phyloP scores from a whole-genome alignment of 2,113 vertebrate genomes.

The Cyanoliseus patagonus region DNA sequence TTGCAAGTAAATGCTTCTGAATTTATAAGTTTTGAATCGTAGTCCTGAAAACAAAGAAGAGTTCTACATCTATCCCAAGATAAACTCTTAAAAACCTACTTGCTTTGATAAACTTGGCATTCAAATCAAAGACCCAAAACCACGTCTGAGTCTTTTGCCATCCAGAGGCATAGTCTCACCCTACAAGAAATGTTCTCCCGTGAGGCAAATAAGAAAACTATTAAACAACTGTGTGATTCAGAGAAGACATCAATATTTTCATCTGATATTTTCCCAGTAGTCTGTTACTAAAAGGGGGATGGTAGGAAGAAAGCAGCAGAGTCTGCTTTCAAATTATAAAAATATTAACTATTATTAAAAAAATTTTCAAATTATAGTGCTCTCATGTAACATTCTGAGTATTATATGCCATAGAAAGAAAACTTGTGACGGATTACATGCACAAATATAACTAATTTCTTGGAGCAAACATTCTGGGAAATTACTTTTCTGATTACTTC shows the following conservation, averaged over 20 bases:
- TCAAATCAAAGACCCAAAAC: not conserved
- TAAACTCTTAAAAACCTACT: not conserved
- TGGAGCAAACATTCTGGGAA: not conserved
- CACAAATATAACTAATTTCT: slow-evolving; percentile 24
- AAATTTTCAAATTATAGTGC: not conserved
- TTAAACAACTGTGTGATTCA: slow-evolving; percentile 36
- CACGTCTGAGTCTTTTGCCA: not conserved
- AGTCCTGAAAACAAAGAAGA: not conserved
- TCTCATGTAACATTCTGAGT: slow-evolving; percentile 28
- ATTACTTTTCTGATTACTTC: not conserved
- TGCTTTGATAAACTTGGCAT: not conserved
- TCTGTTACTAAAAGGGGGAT: not conserved
- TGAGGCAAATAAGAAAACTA: not conserved
- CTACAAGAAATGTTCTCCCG: not conserved
- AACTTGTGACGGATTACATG: slow-evolving; percentile 5
- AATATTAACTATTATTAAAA: no score
- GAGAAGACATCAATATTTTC: not conserved
- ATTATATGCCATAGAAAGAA: not conserved
- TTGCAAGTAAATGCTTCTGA: not conserved
- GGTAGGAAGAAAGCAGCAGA: not conserved
- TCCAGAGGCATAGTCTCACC: not conserved
- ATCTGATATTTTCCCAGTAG: slow-evolving; percentile 1
- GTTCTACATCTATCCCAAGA: not conserved
- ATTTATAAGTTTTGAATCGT: not conserved
- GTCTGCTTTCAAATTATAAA: not conserved